Conservation (phyloP, 1,140 invertebrate species). For the Drosophila melanica region DNA sequence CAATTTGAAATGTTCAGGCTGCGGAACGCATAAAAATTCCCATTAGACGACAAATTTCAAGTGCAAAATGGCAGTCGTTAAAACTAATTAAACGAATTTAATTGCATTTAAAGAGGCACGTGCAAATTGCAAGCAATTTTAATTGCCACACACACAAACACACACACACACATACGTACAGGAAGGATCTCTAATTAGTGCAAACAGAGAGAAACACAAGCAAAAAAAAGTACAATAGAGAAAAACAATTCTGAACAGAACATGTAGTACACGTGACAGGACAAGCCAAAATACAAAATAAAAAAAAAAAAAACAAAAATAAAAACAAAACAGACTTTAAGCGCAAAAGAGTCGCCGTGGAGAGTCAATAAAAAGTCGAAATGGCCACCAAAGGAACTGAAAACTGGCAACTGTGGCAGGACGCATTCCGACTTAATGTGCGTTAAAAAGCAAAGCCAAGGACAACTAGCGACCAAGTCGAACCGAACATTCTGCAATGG, state of each 20-base stretch:
- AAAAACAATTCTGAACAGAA: conserved; percentile 14
- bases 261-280: conserved; percentile 39
- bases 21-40: conserved; percentile 31
- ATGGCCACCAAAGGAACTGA: conserved; percentile 46
- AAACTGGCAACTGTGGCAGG: conserved; percentile 28
- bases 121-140: conserved; percentile 54
- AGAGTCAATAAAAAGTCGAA: conserved; percentile 51
- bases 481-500: conserved; percentile 8
- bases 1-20: conserved; percentile 5
- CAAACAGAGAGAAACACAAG: conserved; percentile 22
- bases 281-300: not conserved
- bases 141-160: conserved; percentile 36
- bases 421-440: conserved; percentile 53
- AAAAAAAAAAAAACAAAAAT: not conserved
- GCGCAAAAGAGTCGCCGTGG: conserved; percentile 41
- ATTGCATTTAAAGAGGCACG: conserved; percentile 54
- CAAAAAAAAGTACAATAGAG: not conserved
- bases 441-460: conserved; percentile 48
- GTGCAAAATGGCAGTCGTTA: conserved; percentile 47
- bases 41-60: conserved; percentile 26
- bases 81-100: conserved; percentile 56
- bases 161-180: not conserved
- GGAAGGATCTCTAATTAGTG: conserved; percentile 35
- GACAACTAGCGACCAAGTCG: conserved; percentile 7
- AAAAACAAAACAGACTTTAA: not conserved